Evolutionary conservation across 2,797 vertebrate genomes (phyloP).

Genomic region (Chelonia mydas): DNA sequence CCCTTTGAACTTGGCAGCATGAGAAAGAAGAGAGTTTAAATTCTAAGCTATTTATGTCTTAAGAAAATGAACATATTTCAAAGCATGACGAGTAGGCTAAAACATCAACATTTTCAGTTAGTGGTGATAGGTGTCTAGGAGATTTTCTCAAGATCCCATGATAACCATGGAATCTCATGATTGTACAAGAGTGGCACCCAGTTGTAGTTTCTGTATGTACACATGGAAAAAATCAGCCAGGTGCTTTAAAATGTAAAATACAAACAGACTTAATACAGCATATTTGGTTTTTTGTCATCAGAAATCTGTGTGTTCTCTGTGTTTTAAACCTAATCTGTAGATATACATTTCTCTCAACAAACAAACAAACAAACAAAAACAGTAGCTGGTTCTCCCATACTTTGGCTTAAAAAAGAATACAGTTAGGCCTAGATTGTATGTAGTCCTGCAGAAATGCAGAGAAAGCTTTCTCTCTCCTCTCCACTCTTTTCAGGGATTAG

Average conservation of each 20-base stretch:
- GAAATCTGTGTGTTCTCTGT: not conserved
- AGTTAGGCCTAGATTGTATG: not conserved
- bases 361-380: not conserved
- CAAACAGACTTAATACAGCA: not conserved
- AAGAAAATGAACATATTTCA: not conserved
- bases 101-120: not conserved
- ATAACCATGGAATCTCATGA: not conserved
- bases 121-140: not conserved
- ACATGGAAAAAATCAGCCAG: not conserved
- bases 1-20: not conserved
- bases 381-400: not conserved
- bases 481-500: conserved; percentile 34
- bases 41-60: not conserved
- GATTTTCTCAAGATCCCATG: not conserved
- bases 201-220: not conserved
- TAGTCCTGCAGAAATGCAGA: not conserved
- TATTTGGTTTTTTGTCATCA: not conserved
- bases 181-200: not conserved
- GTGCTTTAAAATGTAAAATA: not conserved
- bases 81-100: not conserved
- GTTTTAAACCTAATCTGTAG: not conserved
- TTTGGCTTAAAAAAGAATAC: not conserved
- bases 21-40: not conserved
- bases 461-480: conserved; percentile 7
- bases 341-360: not conserved